These are phyloP conservation scores for Tamandua tetradactyla DNA, from an alignment of 2,797 vertebrate genomes.

Conservation along the genomic window DNA sequence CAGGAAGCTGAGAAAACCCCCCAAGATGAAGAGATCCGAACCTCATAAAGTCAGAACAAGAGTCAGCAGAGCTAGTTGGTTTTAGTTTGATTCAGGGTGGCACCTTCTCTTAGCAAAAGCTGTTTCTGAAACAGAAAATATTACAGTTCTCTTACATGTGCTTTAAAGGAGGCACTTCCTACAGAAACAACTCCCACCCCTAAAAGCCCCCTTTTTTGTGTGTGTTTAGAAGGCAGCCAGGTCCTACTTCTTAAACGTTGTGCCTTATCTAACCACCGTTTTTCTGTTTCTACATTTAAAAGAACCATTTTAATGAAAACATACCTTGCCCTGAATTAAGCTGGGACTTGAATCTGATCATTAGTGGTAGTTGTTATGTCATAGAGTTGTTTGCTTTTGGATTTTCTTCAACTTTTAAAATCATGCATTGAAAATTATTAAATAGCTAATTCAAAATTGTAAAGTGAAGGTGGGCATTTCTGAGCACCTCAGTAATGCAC, in stretches of 20 bases:
- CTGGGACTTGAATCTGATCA: constrained; percentile 38
- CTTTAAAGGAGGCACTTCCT: neutral
- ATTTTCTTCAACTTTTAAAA: constrained; percentile 65
- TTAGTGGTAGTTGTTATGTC: neutral
- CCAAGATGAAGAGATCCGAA: constrained; percentile 50
- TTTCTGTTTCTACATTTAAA: constrained; percentile 55
- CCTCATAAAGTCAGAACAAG: constrained; percentile 47
- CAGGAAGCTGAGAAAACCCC: constrained; percentile 62
- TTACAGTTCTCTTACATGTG: neutral
- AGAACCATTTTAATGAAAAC: constrained; percentile 76
- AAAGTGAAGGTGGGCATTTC: neutral
- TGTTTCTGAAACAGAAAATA: neutral
- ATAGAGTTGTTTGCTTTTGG: constrained; percentile 12
- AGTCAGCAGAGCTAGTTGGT: constrained; percentile 57
- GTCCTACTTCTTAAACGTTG: neutral
- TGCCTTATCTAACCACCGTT: neutral
- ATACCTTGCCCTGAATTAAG: constrained; percentile 38
- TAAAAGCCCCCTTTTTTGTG: neutral
- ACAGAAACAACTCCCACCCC: neutral
- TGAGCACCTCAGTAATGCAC: neutral
- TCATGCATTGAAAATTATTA: neutral
- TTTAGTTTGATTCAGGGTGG: constrained; percentile 49
- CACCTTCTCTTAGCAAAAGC: neutral
- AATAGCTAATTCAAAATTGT: neutral
- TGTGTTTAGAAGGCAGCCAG: neutral